Evolutionary conservation across 2,797 vertebrate species (phyloP), one percentile per base, ranked within the genome.

Genomic region (Gallinago stenura): DNA sequence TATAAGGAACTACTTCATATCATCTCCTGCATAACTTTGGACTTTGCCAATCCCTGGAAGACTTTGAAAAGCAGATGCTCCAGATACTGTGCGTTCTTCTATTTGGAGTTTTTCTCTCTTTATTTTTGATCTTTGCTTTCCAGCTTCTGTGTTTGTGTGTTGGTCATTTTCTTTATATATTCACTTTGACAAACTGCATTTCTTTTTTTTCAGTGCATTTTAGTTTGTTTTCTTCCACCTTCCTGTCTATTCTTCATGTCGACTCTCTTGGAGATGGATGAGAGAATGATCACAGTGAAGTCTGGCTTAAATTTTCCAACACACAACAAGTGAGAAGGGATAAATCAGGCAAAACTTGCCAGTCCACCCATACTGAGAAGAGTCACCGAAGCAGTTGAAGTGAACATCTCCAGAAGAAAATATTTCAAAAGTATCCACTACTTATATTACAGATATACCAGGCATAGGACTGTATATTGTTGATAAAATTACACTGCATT

Each of bases 371-470:
- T 88, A 72, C 60, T 84, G 90, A 76, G 43, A 88, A 78, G 15
- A 76, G 14, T 64, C 66, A 60, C 8, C 61, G 51, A 70, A 87
- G 43, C 17, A 75, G 66, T 60, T 95, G 69, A 83, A 87, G 77
- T 16, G 83, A 84, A 91, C 18, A 76, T 33, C 84, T 94, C 93
- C 92, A 92, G 87, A 96, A 95, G 46, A 96, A 97, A 91, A 89
- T 58, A 75, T 90, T 95, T 83, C 93, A 26, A 53, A 89, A 95
- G 24, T 76, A 75, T 90, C 57, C n/a, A 86, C 62, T 64, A 20
- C 66, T 83, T 97, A 94, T 72, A 93, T 93, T 96, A 96, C 89
- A 94, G 80, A 93, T 97, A 96, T 88, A 58, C 61, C 68, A 92
- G 85, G 61, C 69, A 89, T 84, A 91, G 76, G 43, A 77, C 58